These are phyloP conservation scores for Mus caroli DNA, from an alignment of 2,797 vertebrate genomes.

Conservation along the genomic window DNA sequence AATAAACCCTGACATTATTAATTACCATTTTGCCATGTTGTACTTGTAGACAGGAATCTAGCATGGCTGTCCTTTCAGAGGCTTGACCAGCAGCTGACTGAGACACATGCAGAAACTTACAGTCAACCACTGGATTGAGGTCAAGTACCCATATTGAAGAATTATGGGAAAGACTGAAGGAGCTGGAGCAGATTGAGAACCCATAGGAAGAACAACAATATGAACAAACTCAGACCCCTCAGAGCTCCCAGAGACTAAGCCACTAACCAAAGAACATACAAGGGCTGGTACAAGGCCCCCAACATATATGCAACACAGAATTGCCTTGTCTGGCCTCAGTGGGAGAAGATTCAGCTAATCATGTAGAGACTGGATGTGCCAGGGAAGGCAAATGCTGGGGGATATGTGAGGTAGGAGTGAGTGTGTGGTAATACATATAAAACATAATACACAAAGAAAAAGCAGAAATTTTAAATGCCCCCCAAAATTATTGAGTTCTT, in stretches of 20 bases:
- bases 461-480: background rate
- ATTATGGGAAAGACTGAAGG: background rate
- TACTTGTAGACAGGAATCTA: background rate
- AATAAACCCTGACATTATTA: background rate
- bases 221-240: background rate
- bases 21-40: too few relatives aligned
- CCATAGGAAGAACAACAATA: background rate
- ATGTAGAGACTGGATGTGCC: background rate
- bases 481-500: background rate
- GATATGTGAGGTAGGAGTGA: background rate
- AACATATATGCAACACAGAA: background rate
- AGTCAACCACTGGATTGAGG: background rate
- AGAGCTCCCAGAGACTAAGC: background rate
- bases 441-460: background rate
- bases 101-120: background rate
- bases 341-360: background rate
- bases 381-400: background rate
- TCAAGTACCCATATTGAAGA: background rate
- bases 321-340: background rate
- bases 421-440: background rate
- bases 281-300: background rate
- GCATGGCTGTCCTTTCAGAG: background rate
- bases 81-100: background rate
- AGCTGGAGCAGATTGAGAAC: background rate
- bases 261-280: background rate